Evolutionary conservation across 2,113 vertebrate species (phyloP).

Genomic region (Laterallus jamaicensis): DNA sequence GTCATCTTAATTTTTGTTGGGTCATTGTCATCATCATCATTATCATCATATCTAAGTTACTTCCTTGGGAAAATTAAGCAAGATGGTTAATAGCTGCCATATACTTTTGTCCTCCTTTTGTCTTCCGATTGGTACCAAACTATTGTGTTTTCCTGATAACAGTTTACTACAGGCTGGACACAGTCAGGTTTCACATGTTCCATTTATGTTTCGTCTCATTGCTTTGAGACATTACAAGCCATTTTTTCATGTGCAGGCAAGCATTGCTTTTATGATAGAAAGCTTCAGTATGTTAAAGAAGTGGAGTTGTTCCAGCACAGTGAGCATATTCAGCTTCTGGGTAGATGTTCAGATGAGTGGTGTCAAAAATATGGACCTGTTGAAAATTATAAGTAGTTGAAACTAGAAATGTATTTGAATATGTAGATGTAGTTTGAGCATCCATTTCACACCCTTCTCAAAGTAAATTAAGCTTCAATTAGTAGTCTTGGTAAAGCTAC

Average conservation of each 20-base stretch:
- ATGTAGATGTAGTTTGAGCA: not conserved
- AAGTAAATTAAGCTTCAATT: not conserved
- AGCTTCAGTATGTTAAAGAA: not conserved
- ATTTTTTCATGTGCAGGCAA: not conserved
- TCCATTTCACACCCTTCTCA: not conserved
- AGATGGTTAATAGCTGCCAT: not conserved
- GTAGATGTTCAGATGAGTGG: not conserved
- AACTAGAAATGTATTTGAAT: not conserved
- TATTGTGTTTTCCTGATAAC: not conserved
- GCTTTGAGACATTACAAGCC: not conserved
- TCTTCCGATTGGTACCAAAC: not conserved
- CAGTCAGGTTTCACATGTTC: not conserved
- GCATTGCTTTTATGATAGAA: not conserved
- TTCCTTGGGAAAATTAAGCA: not conserved
- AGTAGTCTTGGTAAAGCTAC: not conserved
- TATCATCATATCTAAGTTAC: not conserved
- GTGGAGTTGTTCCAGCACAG: not conserved
- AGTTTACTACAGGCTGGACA: not conserved
- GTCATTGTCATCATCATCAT: fast-evolving
- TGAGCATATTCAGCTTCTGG: not conserved
- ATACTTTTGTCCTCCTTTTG: not conserved
- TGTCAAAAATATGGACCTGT: not conserved
- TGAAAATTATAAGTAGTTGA: not conserved
- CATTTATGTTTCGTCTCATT: not conserved
- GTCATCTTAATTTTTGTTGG: too few species aligned